Evolutionary conservation across 2,113 vertebrate genomes (phyloP).

Genomic region (Ceyx melanurus): DNA sequence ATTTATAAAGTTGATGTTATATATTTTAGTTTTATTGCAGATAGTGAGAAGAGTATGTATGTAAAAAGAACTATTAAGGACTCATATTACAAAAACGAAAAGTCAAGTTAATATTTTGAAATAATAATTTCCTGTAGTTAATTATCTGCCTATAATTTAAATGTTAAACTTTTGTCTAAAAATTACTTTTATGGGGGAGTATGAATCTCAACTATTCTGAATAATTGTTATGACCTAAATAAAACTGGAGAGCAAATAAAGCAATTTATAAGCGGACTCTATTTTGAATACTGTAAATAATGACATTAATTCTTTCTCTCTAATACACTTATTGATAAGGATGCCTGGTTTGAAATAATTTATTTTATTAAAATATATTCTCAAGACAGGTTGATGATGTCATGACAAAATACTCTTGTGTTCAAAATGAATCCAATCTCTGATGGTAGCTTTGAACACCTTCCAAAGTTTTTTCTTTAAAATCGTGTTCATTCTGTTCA

Average conservation of each 20-base stretch:
- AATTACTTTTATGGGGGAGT: neutral
- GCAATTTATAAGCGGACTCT: neutral
- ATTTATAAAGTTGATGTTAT: neutral
- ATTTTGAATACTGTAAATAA: neutral
- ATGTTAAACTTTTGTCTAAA: neutral
- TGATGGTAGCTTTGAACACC: neutral
- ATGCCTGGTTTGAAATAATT: neutral
- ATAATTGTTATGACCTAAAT: neutral
- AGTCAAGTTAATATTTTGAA: neutral
- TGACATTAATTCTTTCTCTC: neutral
- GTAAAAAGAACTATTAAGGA: neutral
- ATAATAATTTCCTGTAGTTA: neutral
- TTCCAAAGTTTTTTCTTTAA: neutral
- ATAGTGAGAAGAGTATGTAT: neutral
- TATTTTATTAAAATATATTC: neutral
- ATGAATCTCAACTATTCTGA: neutral
- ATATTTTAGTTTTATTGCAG: neutral
- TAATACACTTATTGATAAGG: neutral
- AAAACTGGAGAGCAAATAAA: neutral
- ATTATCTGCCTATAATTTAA: neutral
- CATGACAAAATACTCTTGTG: neutral
- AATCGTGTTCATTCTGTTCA: neutral
- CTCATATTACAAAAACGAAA: neutral
- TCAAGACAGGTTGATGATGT: neutral
- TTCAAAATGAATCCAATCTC: neutral